Base-by-base conservation (phyloP, 2,113 vertebrate species). In the Phasianus colchicus region DNA sequence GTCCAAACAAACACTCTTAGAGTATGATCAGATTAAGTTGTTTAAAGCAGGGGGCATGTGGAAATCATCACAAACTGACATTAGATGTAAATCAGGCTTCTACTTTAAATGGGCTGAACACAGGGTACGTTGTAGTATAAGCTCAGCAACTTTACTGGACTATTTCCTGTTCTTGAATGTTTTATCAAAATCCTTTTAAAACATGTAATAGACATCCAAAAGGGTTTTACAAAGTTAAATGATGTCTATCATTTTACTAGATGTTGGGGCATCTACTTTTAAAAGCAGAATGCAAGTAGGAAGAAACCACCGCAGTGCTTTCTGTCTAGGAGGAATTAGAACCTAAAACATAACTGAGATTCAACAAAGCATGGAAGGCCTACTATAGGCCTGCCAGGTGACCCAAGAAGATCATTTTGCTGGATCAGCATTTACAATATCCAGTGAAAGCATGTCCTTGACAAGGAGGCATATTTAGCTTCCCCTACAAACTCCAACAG, bases 11-110 rank as follows among this genome's bases (percentile, higher is more conserved):
- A 92, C 73, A 47, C 83, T 95, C 87, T 84, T 74, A 91, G 83
- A 91, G 93, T 90, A 96, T 70, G 90, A 92, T 77, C 84, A 81
- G 87, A 92, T 96, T 93, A 96, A 95, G 90, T 96, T 97, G 96
- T 97, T 97, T 97, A 96, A 95, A 80, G 94, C 83, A 92, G 2
- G 1, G 79, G 89, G 74, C 95, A 96, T 96, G 82, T 96, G 97
- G 96, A 96, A 96, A 92, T 92, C 95, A 96, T 97, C 96, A 97
- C 66, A 84, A 36, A 32, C 76, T 81, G 84, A 94, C 88, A 88
- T 83, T 60, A 83, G 82, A 77, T 92, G 87, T 97, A 96, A 96
- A 96, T 96, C 93, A 94, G 93, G 70, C 74, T 72, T 89, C 73
- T 79, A 48, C 50, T 66, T 92, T 4, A 58, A 95, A 79, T 65